Evolutionary conservation across 2,888 invertebrate genomes (phyloP).

Genomic region (Corythucha ciliata): DNA sequence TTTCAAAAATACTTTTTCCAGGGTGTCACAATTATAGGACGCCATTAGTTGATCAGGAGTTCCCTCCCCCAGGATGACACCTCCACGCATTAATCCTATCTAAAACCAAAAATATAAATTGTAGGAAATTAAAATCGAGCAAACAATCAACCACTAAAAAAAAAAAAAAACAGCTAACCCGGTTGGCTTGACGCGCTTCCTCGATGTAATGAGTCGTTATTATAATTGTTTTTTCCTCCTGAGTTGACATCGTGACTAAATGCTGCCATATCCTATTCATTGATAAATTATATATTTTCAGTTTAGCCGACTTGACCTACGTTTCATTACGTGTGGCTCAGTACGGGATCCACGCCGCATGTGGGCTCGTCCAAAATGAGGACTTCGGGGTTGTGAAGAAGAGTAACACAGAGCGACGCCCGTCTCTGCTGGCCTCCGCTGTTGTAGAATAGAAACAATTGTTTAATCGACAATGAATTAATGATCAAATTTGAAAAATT

Average conservation of each 20-base stretch:
- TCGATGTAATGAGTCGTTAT: conserved; percentile 94
- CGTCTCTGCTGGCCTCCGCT: conserved; percentile 80
- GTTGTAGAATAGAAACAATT: conserved; percentile 12
- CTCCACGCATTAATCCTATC: conserved; percentile 85
- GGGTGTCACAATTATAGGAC: conserved; percentile 57
- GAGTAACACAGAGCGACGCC: conserved; percentile 77
- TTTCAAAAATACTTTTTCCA: conserved; percentile 82
- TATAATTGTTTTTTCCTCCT: conserved; percentile 66
- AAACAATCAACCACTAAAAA: neutral
- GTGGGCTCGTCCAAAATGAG: conserved; percentile 88
- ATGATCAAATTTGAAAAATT: neutral
- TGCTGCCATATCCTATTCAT: conserved; percentile 74
- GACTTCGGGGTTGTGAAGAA: conserved; percentile 79
- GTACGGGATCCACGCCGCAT: conserved; percentile 83
- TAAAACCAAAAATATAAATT: conserved; percentile 40
- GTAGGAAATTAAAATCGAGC: too few relatives aligned
- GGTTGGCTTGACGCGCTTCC: conserved; percentile 73
- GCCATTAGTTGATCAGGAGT: conserved; percentile 62
- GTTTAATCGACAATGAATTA: neutral
- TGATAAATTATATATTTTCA: neutral
- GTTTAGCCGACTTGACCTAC: neutral
- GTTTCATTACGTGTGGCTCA: conserved; percentile 64
- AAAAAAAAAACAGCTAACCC: conserved; percentile 50
- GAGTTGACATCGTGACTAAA: conserved; percentile 60
- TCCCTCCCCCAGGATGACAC: conserved; percentile 75